Evolutionary conservation across 2,888 invertebrate species (phyloP).

Genomic region (Brachypterus glaber): DNA sequence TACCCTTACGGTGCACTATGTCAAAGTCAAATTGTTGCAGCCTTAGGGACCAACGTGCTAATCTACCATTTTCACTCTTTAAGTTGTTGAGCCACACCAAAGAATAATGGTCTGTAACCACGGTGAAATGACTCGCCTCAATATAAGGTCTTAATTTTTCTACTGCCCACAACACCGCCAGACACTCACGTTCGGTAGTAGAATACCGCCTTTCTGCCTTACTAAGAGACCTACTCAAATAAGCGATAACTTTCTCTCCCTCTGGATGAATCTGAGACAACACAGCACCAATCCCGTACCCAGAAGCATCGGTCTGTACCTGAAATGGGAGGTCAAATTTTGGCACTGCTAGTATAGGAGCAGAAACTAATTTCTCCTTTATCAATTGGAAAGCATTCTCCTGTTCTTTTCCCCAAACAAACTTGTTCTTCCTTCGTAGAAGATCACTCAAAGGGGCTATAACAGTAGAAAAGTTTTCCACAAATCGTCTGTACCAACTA

Average conservation of each 20-base stretch:
- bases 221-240: slow-evolving; percentile 2
- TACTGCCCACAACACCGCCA: no score
- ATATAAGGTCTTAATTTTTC: slow-evolving; percentile 4
- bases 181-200: slow-evolving; percentile 2
- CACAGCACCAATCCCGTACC: slow-evolving; percentile 1
- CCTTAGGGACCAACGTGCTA: slow-evolving; percentile 15
- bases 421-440: no score
- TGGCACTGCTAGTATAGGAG: slow-evolving; percentile 4
- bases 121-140: slow-evolving; percentile 3
- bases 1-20: slow-evolving; percentile 17
- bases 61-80: slow-evolving; percentile 12
- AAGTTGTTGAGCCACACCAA: slow-evolving; percentile 5
- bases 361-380: slow-evolving; percentile 1
- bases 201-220: neutral
- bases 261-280: slow-evolving; percentile 2
- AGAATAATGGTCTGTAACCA: slow-evolving; percentile 6
- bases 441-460: slow-evolving; percentile 1
- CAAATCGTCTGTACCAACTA: slow-evolving; percentile 7
- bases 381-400: neutral
- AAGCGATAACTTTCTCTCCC: slow-evolving; percentile 5
- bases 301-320: slow-evolving; percentile 4
- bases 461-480: neutral
- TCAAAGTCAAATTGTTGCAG: slow-evolving; percentile 17
- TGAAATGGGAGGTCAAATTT: slow-evolving; percentile 5
- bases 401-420: no score